phyloP scores from a whole-genome alignment of 2,888 invertebrate species.

The Plebejus melissa region DNA sequence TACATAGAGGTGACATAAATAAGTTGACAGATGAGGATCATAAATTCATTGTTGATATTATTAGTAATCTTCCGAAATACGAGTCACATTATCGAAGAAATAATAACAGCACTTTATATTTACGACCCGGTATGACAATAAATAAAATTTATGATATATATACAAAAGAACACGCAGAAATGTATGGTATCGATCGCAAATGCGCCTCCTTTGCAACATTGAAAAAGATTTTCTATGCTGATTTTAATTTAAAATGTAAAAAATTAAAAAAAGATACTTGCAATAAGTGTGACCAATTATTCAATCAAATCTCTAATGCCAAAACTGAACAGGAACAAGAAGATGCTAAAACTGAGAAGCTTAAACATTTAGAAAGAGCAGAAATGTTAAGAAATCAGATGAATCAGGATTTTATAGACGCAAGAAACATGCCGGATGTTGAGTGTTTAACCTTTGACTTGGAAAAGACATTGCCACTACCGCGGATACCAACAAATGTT shows the following conservation, averaged over 20 bases:
- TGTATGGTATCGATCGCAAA: background rate
- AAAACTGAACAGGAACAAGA: too few relatives aligned
- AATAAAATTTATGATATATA: background rate
- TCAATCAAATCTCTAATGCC: too few relatives aligned
- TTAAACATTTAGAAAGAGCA: too few relatives aligned
- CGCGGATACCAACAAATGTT: constrained; percentile 14
- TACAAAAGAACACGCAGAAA: background rate
- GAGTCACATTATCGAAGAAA: constrained; percentile 5
- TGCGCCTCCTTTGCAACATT: background rate
- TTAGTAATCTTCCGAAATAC: background rate
- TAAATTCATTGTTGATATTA: too few relatives aligned
- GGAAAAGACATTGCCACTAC: too few relatives aligned
- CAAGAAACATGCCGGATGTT: too few relatives aligned
- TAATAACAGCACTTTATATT: background rate
- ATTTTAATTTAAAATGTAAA: background rate
- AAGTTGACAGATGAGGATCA: too few relatives aligned
- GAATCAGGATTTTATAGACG: too few relatives aligned
- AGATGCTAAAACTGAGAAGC: too few relatives aligned
- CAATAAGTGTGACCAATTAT: background rate
- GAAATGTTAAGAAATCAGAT: too few relatives aligned
- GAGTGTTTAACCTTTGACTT: too few relatives aligned
- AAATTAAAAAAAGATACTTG: background rate
- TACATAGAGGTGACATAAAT: too few relatives aligned
- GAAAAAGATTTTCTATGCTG: background rate
- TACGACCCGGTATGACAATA: background rate